A percentile compares a stretch with the other conserved stretches of the same genome.
These are phyloP conservation scores for Coptodon bakossiorum DNA, from an alignment of 2,113 vertebrate species.

Conservation along the genomic window DNA sequence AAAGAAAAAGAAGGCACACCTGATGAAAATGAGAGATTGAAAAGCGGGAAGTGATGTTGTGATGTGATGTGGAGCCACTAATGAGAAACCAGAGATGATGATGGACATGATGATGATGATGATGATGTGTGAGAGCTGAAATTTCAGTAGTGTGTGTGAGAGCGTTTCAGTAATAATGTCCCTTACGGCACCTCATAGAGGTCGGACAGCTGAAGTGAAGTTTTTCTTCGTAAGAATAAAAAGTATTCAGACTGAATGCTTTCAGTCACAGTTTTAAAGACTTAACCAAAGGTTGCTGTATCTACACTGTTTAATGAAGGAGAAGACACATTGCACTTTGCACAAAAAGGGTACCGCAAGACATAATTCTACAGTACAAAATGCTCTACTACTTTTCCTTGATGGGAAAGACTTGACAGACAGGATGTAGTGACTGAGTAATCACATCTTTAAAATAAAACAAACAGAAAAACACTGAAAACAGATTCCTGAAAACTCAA, in stretches of 20 bases:
- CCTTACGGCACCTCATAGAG: too few species aligned
- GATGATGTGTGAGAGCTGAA: too few species aligned
- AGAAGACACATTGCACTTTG: background rate
- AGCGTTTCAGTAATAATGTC: too few species aligned
- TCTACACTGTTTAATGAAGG: background rate
- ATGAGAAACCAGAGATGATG: background rate
- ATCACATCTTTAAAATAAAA: too few species aligned
- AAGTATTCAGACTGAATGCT: background rate
- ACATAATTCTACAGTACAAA: background rate
- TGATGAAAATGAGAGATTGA: too few species aligned
- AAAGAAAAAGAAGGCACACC: rapidly evolving
- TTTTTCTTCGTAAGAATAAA: background rate
- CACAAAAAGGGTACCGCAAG: background rate
- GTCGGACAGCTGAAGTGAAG: background rate
- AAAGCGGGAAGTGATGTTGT: too few species aligned
- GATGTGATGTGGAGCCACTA: background rate
- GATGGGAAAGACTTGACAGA: background rate
- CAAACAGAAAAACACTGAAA: too few species aligned
- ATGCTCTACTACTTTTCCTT: background rate
- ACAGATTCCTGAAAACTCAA: background rate
- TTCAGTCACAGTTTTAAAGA: background rate
- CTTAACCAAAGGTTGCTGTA: background rate
- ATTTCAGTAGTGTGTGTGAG: too few species aligned
- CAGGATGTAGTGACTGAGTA: background rate
- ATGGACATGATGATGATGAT: too few species aligned